Conservation (phyloP, 2,113 vertebrate species). For the Reinhardtius hippoglossoides region DNA sequence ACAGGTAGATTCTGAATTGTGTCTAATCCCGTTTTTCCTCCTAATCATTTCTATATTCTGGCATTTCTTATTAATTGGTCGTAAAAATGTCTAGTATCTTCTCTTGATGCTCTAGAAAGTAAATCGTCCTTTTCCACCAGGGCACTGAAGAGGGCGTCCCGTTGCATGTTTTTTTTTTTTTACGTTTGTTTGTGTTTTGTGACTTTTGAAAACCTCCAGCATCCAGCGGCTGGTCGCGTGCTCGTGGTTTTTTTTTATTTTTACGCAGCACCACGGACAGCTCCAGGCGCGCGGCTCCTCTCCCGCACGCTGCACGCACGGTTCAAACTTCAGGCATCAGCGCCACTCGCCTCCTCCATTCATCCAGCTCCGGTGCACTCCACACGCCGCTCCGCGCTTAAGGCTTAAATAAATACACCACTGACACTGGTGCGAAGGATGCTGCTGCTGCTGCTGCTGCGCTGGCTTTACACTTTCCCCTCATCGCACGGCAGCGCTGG, state of each 20-base stretch:
- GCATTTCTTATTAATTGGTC: background rate
- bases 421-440: conserved; percentile 35
- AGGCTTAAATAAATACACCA: background rate
- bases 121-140: background rate
- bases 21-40: background rate
- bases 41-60: background rate
- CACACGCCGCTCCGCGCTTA: conserved; percentile 1
- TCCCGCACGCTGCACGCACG: conserved; percentile 23
- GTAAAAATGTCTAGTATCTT: no score
- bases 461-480: conserved; percentile 1
- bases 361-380: conserved; percentile 11
- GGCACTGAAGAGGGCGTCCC: background rate
- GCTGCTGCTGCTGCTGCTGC: conserved; percentile 25
- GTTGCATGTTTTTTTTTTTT: background rate
- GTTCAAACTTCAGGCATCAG: conserved; percentile 64
- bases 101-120: background rate
- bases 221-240: conserved; percentile 29
- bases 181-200: conserved; percentile 2
- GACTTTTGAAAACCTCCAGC: conserved; percentile 56
- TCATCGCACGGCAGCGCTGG: conserved; percentile 46
- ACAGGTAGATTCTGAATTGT: conserved; percentile 49
- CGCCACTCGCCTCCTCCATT: conserved; percentile 23
- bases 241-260: background rate
- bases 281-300: conserved; percentile 38
- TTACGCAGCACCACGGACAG: conserved; percentile 81